phyloP scores from a whole-genome alignment of 2,113 vertebrate genomes.

The Spea multiplicata region DNA sequence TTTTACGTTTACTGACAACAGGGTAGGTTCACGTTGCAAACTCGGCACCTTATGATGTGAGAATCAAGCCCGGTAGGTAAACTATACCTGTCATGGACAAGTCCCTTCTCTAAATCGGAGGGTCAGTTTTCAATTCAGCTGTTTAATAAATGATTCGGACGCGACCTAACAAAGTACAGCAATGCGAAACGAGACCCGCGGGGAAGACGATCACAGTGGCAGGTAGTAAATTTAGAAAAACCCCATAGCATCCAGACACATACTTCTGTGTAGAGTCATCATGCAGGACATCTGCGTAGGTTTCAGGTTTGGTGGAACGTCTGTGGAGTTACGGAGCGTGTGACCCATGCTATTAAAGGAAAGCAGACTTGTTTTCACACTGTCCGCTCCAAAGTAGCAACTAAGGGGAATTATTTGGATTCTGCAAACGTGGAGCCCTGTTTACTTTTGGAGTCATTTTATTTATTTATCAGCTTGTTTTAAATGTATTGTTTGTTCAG shows the following conservation, averaged over 20 bases:
- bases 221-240: background rate
- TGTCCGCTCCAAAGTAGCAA: slow-evolving; percentile 1
- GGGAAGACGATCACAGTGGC: background rate
- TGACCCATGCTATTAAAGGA: slow-evolving; percentile 4
- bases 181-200: background rate
- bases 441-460: too few species aligned
- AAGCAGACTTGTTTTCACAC: slow-evolving; percentile 3
- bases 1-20: too few species aligned
- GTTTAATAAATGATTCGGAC: background rate
- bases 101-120: background rate
- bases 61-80: too few species aligned
- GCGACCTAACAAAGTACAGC: background rate
- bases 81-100: background rate
- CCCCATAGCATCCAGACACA: background rate
- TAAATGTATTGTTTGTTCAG: too few species aligned
- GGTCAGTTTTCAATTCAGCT: background rate
- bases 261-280: background rate
- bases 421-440: background rate
- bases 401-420: background rate
- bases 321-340: background rate
- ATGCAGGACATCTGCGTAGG: background rate
- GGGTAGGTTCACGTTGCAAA: too few species aligned
- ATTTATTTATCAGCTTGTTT: too few species aligned
- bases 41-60: too few species aligned
- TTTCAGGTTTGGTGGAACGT: background rate